Conservation (phyloP, 2,797 vertebrate genomes). For the Xerus rutilus region DNA sequence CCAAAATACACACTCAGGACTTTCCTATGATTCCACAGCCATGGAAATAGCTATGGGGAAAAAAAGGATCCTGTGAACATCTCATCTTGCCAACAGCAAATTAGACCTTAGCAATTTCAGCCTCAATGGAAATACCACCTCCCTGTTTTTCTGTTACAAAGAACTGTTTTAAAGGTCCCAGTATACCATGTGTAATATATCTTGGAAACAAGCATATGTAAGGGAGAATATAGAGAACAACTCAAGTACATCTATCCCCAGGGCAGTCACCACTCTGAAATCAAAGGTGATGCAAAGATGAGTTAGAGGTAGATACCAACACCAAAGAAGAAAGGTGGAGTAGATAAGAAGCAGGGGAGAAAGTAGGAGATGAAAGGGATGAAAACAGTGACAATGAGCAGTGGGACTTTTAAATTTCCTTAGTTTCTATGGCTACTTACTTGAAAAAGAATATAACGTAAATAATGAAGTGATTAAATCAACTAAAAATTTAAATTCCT, state of each 20-base stretch:
- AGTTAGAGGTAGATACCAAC: background rate
- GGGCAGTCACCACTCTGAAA: background rate
- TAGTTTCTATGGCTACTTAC: background rate
- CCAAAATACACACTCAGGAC: slow-evolving; percentile 71
- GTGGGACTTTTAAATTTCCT: background rate
- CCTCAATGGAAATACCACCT: background rate
- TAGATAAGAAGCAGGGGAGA: background rate
- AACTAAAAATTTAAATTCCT: slow-evolving; percentile 7
- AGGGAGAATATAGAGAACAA: background rate
- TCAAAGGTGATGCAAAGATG: background rate
- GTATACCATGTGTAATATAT: background rate
- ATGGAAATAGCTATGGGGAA: slow-evolving; percentile 50
- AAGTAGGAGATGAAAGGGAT: background rate
- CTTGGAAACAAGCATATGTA: background rate
- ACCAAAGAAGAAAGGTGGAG: background rate
- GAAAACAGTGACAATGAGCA: background rate
- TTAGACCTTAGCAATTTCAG: background rate
- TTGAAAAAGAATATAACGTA: slow-evolving; percentile 52
- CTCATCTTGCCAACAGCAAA: slow-evolving; percentile 46
- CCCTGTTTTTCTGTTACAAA: background rate
- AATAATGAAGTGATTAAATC: background rate
- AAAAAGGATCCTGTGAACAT: slow-evolving; percentile 40
- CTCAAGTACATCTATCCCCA: background rate
- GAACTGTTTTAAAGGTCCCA: slow-evolving; percentile 19
- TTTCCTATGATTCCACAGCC: slow-evolving; percentile 50